Base-by-base conservation (phyloP, 2,888 invertebrate species). In the Oligia fasciuncula region DNA sequence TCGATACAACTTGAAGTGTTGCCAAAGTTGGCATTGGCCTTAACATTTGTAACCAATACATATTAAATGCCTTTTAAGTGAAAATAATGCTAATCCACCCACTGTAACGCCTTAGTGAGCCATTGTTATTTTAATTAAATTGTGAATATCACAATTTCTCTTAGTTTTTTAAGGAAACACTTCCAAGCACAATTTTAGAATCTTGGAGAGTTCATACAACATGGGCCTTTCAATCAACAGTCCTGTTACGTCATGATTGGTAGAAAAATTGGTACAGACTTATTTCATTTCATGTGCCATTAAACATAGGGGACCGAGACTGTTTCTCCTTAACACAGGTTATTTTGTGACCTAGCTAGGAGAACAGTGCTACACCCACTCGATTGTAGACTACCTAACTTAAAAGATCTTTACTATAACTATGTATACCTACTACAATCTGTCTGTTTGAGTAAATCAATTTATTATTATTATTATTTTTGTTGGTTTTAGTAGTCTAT, bases 21-120 rank as follows among this genome's bases (percentile, higher is more conserved):
- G 49, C 72, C 49, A 78, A 72, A 84, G 66, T 72, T 43, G 62
- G 54, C 72, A 35, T 14, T 73, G 35, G 23, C 71, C 71, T 78
- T 72, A 49, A 84, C 72, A 73, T 78, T 83, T 72, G 84, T 79
- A 84, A 84, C 84, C 79, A 79, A 84, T 81, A 78, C 84, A 79
- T 83, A 81, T 78, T 60, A 78, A 81, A 84, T 60, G n/a, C 68
- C 60, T 77, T 83, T n/a, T 69, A 77, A 69, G 81, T 72, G 71
- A 81, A 81, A 84, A 84, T 81, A 78, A 63, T 78, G 70, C 46
- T 63, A 70, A 81, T 66, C 79, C 71, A 49, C 72, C 81, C 40
- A 84, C 84, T 60, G 63, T 63, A 60, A 78, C 49, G 68, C 63
- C 79, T 65, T 49, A 63, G 49, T n/a, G 57, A n/a, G 46, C 19